Evolutionary conservation across 2,797 vertebrate species (phyloP), one percentile per base, ranked within the genome.

Genomic region (Setipinna tenuifilis): DNA sequence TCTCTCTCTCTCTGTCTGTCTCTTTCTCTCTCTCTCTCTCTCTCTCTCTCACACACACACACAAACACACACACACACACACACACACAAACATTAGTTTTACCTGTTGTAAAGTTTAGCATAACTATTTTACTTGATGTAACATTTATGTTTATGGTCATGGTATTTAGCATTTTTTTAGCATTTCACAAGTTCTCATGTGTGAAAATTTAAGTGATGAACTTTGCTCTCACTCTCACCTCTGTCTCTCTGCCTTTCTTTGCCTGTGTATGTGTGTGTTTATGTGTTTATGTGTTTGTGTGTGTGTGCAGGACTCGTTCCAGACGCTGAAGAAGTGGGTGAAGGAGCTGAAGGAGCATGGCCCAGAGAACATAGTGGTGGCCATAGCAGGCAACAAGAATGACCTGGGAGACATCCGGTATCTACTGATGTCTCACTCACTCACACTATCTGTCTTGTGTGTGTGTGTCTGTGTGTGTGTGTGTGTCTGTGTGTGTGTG

Each of bases 261-360:
- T 54, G 2, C 9, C 2, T 54, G 50, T 54, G 50, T 54, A 7
- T 54, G 50, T 54, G 12, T 54, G 50, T 54, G 50, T 54, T 2
- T 54, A 7, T 54, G 50, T 54, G 50, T 57, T 19, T 71, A 19
- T 46, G 12, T 68, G 35, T 85, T 25, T 83, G 19, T 25, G n/a
- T 84, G 1, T 87, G 6, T 83, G 44, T 90, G 89, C 94, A 99
- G 98, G 98, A 99, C 94, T 99, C 98, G 6, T 99, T 99, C 95
- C 97, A 98, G 93, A 99, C 97, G 85, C 93, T 99, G 94, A 99
- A 99, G 95, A 99, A 98, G 91, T 99, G 98, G 98, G 98, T 99
- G 87, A 99, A 99, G 92, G 98, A 99, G 91, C 93, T 99, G 88
- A 99, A 99, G 91, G 98, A 99, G 88, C 98, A 99, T 0, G 98